Evolutionary conservation across 2,797 vertebrate species (phyloP).

Genomic region (Thaleichthys pacificus): DNA sequence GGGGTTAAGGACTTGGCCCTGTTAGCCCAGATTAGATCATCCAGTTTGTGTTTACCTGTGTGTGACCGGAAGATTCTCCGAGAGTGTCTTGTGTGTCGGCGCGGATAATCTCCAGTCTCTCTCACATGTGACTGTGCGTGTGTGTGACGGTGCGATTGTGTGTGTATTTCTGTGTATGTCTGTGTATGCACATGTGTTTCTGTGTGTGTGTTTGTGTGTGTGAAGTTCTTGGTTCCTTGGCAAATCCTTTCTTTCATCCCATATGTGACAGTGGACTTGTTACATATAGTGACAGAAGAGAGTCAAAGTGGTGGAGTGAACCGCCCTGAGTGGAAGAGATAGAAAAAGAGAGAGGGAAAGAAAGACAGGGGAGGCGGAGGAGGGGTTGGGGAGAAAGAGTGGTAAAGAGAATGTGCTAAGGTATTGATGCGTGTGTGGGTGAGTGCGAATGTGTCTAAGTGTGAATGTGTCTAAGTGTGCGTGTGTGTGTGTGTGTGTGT

Average conservation of each 20-base stretch:
- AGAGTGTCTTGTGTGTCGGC: not conserved
- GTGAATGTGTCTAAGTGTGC: not conserved
- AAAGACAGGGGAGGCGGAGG: not conserved
- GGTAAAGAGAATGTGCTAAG: not conserved
- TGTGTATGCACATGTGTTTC: not conserved
- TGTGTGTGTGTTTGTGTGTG: constrained; percentile 11
- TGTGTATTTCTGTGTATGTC: constrained; percentile 3
- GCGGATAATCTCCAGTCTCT: not conserved
- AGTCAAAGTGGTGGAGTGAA: not conserved
- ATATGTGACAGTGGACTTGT: no score
- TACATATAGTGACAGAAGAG: no score
- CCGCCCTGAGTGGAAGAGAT: not conserved
- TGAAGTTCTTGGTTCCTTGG: not conserved
- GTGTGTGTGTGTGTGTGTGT: constrained; percentile 3
- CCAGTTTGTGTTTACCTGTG: constrained; percentile 41
- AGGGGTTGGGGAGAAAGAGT: not conserved
- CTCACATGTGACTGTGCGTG: constrained; percentile 5
- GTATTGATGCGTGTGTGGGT: constrained; percentile 24
- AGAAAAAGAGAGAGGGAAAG: not conserved
- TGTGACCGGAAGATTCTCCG: constrained; percentile 20
- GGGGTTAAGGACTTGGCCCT: constrained; percentile 36
- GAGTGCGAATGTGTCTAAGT: constrained; percentile 19
- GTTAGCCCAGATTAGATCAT: constrained; percentile 57
- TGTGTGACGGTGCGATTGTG: constrained; percentile 30
- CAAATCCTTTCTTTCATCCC: not conserved